Evolutionary conservation across 2,888 invertebrate species (phyloP).

Genomic region (Tenthredo distinguenda): DNA sequence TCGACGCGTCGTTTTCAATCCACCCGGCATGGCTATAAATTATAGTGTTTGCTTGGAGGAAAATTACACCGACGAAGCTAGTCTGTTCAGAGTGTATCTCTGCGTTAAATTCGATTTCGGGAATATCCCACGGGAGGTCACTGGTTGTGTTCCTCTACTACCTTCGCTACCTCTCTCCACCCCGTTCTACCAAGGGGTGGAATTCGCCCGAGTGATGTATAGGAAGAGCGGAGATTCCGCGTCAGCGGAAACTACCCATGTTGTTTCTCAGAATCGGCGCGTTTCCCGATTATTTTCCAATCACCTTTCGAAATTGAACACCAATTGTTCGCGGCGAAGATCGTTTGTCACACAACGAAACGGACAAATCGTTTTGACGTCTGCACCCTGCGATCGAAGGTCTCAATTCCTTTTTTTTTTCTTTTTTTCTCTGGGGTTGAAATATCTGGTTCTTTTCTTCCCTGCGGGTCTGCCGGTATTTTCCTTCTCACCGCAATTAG

Average conservation of each 20-base stretch:
- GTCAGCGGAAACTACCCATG: constrained; percentile 45
- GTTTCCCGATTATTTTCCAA: constrained; percentile 41
- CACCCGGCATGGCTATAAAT: constrained; percentile 26
- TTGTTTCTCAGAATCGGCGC: constrained; percentile 34
- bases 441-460: background rate
- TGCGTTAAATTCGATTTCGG: constrained; percentile 48
- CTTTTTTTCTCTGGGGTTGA: background rate
- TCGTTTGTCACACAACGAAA: constrained; percentile 33
- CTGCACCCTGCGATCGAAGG: background rate
- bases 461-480: background rate
- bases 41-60: constrained; percentile 27
- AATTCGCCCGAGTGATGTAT: constrained; percentile 44
- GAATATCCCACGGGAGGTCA: constrained; percentile 51
- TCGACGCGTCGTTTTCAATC: background rate
- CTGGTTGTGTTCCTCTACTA: constrained; percentile 8
- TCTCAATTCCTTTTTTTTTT: constrained; percentile 1
- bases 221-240: constrained; percentile 36
- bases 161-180: background rate
- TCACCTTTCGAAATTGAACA: constrained; percentile 9
- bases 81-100: constrained; percentile 35
- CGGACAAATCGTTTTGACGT: constrained; percentile 26
- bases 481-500: background rate
- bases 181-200: background rate
- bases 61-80: constrained; percentile 37
- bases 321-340: background rate